A percentile compares a stretch with the other conserved stretches of the same genome.
Conservation (phyloP, 1,140 invertebrate genomes). For the Drosophila miranda region DNA sequence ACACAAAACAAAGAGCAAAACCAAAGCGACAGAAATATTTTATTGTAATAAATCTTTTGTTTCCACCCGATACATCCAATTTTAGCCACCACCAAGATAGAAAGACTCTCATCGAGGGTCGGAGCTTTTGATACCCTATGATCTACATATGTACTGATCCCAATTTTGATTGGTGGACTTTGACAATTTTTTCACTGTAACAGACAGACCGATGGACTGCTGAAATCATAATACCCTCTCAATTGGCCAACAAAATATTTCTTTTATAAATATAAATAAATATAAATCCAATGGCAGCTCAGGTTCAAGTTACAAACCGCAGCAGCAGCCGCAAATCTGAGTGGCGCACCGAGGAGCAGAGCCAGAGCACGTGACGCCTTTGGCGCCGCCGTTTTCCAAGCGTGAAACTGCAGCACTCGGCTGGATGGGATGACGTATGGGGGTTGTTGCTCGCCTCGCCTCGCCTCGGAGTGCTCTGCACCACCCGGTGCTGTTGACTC, state of each 20-base stretch:
- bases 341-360: background rate
- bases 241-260: conserved; percentile 25
- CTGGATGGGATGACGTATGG: conserved; percentile 7
- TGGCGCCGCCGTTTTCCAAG: conserved; percentile 38
- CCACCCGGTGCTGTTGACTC: conserved; percentile 36
- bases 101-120: background rate
- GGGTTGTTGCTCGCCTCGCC: conserved; percentile 70
- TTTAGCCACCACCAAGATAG: conserved; percentile 9
- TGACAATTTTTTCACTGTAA: too few relatives aligned
- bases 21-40: conserved; percentile 59
- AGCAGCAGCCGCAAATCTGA: conserved; percentile 12
- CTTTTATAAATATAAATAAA: conserved; percentile 37
- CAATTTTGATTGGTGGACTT: too few relatives aligned
- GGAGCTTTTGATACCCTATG: too few relatives aligned
- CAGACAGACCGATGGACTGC: too few relatives aligned
- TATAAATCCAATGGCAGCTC: conserved; percentile 18
- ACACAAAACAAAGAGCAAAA: conserved; percentile 19
- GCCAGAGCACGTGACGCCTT: conserved; percentile 54
- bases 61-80: conserved; percentile 47
- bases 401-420: conserved; percentile 56
- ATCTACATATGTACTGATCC: too few relatives aligned
- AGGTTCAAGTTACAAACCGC: conserved; percentile 62
- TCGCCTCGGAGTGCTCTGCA: conserved; percentile 17
- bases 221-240: too few relatives aligned
- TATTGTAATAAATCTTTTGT: conserved; percentile 78